Base-by-base conservation (phyloP, 1,140 invertebrate genomes). In the Cotesia glomerata region DNA sequence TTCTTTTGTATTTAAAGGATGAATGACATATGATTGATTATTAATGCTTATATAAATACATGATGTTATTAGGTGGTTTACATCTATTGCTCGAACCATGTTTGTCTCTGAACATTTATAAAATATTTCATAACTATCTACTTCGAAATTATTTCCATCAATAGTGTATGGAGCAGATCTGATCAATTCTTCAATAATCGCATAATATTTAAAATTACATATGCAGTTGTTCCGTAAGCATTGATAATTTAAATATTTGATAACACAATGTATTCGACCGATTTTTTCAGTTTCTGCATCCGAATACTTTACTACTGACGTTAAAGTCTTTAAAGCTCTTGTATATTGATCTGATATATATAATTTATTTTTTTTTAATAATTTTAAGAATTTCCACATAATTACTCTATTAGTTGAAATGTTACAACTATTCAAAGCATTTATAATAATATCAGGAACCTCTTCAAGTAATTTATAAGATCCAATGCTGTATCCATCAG, bases 341-440 rank as follows among this genome's bases (percentile, higher is more conserved):
- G 16, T 39, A 16, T 67, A 67, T 8, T 32, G 4, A 5, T 51
- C 45, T 16, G 39, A 67, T 67, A 67, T 26, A 49, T 67, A 67
- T n/a, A 67, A 18, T 45, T 67, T 67, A 26, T 26, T 13, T 32
- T 18, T 26, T 67, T 67, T 67, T 18, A 67, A 67, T 16, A 49
- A 51, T 52, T 39, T 4, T 39, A 16, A 51, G 45, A 51, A 67
- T 18, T 67, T 4, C 64, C 64, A 67, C 4, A 67, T 7, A 39
- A 14, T 7, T 61, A 26, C 14, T 4, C 26, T 14, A 51, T 49
- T 13, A 26, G 45, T 9, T 2, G 9, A 7, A 8, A 49, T 26
- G 13, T 18, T 14, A 49, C n/a, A 14, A 18, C 51, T 69, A 8
- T 34, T 32, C 34, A 67, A 14, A 18, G 64, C 64, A 51, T 49